These are phyloP conservation scores for Thryonomys swinderianus DNA, from an alignment of 2,113 vertebrate genomes.

Conservation along the genomic window DNA sequence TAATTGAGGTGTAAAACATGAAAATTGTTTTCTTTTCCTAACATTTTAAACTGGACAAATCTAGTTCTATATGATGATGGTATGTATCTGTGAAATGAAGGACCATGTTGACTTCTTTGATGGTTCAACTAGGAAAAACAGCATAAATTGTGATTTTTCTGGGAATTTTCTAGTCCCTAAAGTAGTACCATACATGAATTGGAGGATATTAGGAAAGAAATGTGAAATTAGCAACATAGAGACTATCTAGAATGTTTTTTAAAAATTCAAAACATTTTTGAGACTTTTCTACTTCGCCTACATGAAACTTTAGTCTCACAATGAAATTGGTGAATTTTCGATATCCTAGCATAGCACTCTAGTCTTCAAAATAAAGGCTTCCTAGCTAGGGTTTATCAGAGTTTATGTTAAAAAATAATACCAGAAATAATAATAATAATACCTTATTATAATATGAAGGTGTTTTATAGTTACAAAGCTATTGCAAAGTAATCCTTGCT, in stretches of 20 bases:
- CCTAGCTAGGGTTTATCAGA: not conserved
- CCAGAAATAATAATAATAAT: not conserved
- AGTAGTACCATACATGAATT: not conserved
- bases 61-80: not conserved
- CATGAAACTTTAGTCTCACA: not conserved
- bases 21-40: not conserved
- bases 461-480: not conserved
- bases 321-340: not conserved
- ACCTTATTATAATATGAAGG: not conserved
- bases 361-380: not conserved
- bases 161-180: not conserved
- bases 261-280: constrained; percentile 4
- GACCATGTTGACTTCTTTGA: not conserved
- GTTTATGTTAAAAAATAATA: not conserved
- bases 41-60: not conserved
- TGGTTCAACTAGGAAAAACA: not conserved
- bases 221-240: not conserved
- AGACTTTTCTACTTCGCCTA: not conserved
- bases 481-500: not conserved
- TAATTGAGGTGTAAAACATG: not conserved
- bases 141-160: not conserved
- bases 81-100: not conserved
- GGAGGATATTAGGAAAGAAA: not conserved
- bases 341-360: not conserved
- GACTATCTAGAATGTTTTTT: not conserved